These are phyloP conservation scores for Hartigia nigra DNA, from an alignment of 2,888 invertebrate species.

Conservation along the genomic window DNA sequence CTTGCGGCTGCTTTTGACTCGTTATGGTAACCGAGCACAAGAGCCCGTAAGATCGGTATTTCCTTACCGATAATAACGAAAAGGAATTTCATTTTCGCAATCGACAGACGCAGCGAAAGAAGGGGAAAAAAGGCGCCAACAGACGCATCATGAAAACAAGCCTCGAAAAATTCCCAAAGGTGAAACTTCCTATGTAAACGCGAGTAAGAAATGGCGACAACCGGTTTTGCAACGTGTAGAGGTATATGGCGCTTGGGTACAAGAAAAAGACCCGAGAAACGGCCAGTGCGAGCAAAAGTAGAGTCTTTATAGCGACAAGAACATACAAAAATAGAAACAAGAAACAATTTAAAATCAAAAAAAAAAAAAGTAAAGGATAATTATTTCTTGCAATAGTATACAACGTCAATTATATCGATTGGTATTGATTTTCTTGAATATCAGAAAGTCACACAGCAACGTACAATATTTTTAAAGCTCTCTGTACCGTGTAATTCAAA, in stretches of 20 bases:
- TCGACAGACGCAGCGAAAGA: background rate
- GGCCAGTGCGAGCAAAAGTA: background rate
- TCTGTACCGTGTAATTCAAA: background rate
- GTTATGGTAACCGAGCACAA: background rate
- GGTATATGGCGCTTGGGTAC: background rate
- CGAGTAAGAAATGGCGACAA: slow-evolving; percentile 30
- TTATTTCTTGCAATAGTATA: background rate
- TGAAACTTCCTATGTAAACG: slow-evolving; percentile 39
- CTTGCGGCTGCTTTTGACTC: background rate
- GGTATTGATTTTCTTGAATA: background rate
- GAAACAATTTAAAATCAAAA: background rate
- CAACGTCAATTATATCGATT: background rate
- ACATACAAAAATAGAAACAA: too few species aligned
- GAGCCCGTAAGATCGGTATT: background rate
- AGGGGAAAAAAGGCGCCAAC: background rate
- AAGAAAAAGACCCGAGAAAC: background rate
- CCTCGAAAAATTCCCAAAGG: slow-evolving; percentile 34
- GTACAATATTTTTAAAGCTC: background rate
- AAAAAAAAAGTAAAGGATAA: slow-evolving; percentile 1
- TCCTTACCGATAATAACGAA: background rate
- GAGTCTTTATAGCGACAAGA: background rate
- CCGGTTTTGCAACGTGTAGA: slow-evolving; percentile 36
- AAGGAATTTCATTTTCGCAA: background rate
- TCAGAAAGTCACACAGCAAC: background rate
- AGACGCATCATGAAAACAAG: slow-evolving; percentile 7